These are phyloP conservation scores for Gnatocerus cornutus DNA, from an alignment of 2,888 invertebrate species.

Conservation along the genomic window DNA sequence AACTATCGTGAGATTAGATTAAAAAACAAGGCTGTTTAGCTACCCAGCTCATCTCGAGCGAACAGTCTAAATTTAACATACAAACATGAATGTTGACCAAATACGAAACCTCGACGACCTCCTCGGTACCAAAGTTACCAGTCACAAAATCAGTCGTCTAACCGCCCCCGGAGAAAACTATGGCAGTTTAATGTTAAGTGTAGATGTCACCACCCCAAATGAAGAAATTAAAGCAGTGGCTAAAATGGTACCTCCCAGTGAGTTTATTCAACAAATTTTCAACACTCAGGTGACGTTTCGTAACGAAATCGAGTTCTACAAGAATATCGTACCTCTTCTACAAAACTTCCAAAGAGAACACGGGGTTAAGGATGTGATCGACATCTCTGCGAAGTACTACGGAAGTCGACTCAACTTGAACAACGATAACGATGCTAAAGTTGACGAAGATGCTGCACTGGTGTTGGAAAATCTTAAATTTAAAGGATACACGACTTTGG, in stretches of 20 bases:
- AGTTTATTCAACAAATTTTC: slow-evolving; percentile 36
- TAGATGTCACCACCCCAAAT: not conserved
- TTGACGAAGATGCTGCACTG: not conserved
- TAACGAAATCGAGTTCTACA: slow-evolving; percentile 49
- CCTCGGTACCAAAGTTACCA: not conserved
- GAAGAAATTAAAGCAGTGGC: slow-evolving; percentile 15
- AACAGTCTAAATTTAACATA: too few species aligned
- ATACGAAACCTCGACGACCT: slow-evolving; percentile 2
- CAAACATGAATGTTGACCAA: not conserved
- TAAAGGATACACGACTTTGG: not conserved
- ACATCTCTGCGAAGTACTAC: slow-evolving; percentile 46
- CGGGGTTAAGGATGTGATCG: slow-evolving; percentile 29
- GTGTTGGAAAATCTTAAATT: slow-evolving; percentile 1
- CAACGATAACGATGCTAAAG: slow-evolving; percentile 34
- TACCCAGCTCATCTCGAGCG: too few species aligned
- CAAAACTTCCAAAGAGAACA: slow-evolving; percentile 41
- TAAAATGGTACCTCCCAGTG: slow-evolving; percentile 26
- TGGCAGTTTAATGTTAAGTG: slow-evolving; percentile 19
- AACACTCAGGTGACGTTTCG: slow-evolving; percentile 47
- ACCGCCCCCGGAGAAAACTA: slow-evolving; percentile 27
- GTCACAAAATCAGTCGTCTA: slow-evolving; percentile 4
- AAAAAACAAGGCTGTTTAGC: too few species aligned
- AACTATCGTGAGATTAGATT: too few species aligned
- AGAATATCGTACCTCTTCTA: slow-evolving; percentile 43
- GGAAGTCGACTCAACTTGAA: slow-evolving; percentile 42